Conservation (phyloP, 2,113 vertebrate species). For the Toxotes chatareus region DNA sequence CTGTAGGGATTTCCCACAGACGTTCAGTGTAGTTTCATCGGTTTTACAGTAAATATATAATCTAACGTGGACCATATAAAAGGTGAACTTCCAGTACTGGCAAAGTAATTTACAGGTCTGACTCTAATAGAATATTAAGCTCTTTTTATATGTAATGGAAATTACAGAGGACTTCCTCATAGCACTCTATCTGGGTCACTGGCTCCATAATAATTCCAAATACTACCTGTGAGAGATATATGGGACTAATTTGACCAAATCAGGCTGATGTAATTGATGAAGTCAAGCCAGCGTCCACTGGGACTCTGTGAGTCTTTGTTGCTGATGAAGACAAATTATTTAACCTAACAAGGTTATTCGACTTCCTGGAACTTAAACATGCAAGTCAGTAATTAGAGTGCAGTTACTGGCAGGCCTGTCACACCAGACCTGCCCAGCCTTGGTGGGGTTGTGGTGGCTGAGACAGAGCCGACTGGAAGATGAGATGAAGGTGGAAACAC, state of each 20-base stretch:
- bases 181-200: slow-evolving; percentile 39
- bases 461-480: neutral
- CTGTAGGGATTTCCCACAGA: neutral
- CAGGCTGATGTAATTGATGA: slow-evolving; percentile 51
- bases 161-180: slow-evolving; percentile 1
- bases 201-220: slow-evolving; percentile 18
- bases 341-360: slow-evolving; percentile 50
- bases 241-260: slow-evolving; percentile 38
- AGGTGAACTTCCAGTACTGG: neutral
- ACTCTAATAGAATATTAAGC: neutral
- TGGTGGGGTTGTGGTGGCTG: neutral
- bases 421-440: neutral
- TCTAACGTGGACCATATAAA: neutral
- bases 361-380: slow-evolving; percentile 25
- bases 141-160: neutral
- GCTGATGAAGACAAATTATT: slow-evolving; percentile 63
- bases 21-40: neutral
- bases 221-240: slow-evolving; percentile 23
- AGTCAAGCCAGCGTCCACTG: neutral
- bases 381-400: slow-evolving; percentile 50
- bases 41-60: too few species aligned
- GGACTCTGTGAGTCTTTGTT: slow-evolving; percentile 28
- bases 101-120: neutral
- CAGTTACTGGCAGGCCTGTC: slow-evolving; percentile 22
- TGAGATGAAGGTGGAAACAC: slow-evolving; percentile 21